Percentiles rank a stretch among this genome's conserved stretches.
Evolutionary conservation across 2,797 vertebrate genomes (phyloP).

Genomic region (Platalea minor): DNA sequence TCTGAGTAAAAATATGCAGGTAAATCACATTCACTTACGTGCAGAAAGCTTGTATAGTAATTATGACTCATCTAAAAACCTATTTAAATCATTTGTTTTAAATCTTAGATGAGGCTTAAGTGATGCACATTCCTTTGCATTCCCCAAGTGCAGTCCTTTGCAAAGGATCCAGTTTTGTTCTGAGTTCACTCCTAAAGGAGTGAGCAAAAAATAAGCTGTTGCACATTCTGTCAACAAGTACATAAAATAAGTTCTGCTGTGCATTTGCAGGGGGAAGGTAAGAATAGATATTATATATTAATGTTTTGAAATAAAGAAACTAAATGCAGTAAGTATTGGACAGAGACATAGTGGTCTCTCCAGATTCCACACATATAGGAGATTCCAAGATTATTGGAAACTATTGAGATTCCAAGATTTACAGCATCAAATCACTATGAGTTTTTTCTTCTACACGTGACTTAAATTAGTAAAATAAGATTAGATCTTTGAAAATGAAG

Average conservation of each 20-base stretch:
- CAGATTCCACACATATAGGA: not conserved
- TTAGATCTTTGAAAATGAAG: not conserved
- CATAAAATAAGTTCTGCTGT: not conserved
- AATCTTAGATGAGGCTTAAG: not conserved
- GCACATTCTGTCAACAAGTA: not conserved
- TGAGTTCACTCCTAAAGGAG: not conserved
- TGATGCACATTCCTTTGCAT: not conserved
- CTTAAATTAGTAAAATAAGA: not conserved
- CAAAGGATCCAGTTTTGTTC: not conserved
- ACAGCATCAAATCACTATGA: not conserved
- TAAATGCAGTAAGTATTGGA: not conserved
- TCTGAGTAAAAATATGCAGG: conserved; percentile 32
- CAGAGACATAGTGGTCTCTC: not conserved
- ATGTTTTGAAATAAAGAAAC: not conserved
- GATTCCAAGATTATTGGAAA: not conserved
- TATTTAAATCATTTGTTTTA: conserved; percentile 29
- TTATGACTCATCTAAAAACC: conserved; percentile 9
- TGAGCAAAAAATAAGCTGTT: not conserved
- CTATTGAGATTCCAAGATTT: not conserved
- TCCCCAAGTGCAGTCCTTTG: not conserved
- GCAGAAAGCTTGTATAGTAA: conserved; percentile 11
- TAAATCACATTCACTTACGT: conserved; percentile 23
- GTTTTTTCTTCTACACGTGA: not conserved
- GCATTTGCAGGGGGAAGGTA: not conserved
- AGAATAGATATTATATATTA: not conserved